phyloP scores from a whole-genome alignment of 2,113 vertebrate genomes.

The Pteruthius melanotis region DNA sequence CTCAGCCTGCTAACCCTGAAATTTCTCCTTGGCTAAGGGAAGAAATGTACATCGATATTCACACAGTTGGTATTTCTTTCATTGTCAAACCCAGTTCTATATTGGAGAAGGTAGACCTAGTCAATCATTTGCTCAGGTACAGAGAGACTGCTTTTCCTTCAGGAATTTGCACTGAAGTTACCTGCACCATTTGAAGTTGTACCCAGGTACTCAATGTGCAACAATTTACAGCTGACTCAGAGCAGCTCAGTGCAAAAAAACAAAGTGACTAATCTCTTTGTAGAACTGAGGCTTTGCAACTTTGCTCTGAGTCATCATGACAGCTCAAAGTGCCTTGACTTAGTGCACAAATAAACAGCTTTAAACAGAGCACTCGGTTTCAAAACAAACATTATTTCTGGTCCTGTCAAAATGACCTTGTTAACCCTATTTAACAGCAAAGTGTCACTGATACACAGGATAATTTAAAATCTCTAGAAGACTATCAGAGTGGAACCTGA shows the following conservation, averaged over 20 bases:
- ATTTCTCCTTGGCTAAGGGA: background rate
- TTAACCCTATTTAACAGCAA: background rate
- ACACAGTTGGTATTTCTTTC: background rate
- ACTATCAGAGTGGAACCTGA: background rate
- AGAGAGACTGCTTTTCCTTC: background rate
- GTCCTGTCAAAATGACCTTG: constrained; percentile 4
- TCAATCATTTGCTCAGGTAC: background rate
- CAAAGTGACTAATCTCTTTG: constrained; percentile 56
- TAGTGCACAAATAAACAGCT: constrained; percentile 38
- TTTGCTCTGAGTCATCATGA: constrained; percentile 53
- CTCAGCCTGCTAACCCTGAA: background rate
- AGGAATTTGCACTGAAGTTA: constrained; percentile 24
- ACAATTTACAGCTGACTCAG: constrained; percentile 50
- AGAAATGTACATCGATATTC: background rate
- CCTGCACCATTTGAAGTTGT: background rate
- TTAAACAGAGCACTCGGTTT: background rate
- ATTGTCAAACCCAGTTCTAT: background rate
- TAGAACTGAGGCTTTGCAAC: constrained; percentile 17
- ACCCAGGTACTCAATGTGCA: background rate
- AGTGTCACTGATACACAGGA: background rate
- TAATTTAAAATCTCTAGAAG: background rate
- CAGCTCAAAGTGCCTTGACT: constrained; percentile 22
- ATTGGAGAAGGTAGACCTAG: background rate
- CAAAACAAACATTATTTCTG: constrained; percentile 21
- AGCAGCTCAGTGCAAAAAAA: constrained; percentile 34